Conservation (phyloP, 1,140 invertebrate species). For the Nasonia longicornis region DNA sequence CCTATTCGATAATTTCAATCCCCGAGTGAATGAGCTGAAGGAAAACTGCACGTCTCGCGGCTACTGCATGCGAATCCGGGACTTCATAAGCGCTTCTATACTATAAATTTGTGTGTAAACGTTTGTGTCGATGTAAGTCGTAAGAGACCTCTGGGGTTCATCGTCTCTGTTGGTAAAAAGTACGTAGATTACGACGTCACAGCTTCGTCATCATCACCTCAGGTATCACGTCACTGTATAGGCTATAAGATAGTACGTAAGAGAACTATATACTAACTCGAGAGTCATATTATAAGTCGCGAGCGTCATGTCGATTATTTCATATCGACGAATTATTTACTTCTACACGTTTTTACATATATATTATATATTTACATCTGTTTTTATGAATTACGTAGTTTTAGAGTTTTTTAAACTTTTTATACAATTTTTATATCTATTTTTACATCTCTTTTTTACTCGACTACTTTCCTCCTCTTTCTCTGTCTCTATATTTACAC, state of each 20-base stretch:
- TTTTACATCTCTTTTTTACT: conserved; percentile 12
- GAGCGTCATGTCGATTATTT: neutral
- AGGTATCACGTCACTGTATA: conserved; percentile 27
- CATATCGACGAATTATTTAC: too few relatives aligned
- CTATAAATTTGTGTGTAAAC: conserved; percentile 6
- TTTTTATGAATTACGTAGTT: neutral
- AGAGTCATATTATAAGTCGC: neutral
- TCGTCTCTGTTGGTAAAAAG: neutral
- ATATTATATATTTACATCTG: neutral
- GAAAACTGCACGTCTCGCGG: neutral
- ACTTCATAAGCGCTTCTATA: conserved; percentile 22
- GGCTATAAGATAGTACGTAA: neutral
- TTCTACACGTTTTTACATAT: neutral
- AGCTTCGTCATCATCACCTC: conserved; percentile 6
- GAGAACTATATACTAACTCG: neutral
- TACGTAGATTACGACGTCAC: conserved; percentile 9
- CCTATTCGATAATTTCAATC: neutral
- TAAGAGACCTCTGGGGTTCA: neutral
- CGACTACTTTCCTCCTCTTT: neutral
- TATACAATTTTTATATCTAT: conserved; percentile 19
- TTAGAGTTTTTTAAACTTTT: conserved; percentile 11
- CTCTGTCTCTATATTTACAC: conserved; percentile 20
- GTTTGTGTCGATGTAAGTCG: conserved; percentile 7
- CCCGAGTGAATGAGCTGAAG: conserved; percentile 10
- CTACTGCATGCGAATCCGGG: conserved; percentile 21